Conservation (phyloP, 2,888 invertebrate species). For the Colostygia pectinataria region DNA sequence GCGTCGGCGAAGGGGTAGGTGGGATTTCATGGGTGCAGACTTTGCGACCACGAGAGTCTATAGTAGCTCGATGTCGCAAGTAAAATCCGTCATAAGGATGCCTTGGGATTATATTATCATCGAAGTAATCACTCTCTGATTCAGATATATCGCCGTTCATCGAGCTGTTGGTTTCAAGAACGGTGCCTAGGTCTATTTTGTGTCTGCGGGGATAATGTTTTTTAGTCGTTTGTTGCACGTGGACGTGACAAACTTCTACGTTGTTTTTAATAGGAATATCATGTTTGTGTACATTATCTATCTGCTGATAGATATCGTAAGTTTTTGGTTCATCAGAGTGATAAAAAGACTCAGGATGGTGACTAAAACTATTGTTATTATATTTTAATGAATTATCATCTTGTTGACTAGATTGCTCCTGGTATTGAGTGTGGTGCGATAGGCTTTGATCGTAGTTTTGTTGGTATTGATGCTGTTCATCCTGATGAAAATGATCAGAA, state of each 20-base stretch:
- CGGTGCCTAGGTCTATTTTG: conserved; percentile 37
- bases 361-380: conserved; percentile 30
- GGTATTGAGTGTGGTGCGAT: conserved; percentile 18
- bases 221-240: conserved; percentile 48
- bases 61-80: conserved; percentile 65
- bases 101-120: conserved; percentile 64
- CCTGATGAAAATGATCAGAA: conserved; percentile 33
- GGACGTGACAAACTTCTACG: conserved; percentile 51
- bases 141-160: conserved; percentile 60
- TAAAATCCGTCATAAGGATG: conserved; percentile 79
- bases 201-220: conserved; percentile 37
- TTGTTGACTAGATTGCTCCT: conserved; percentile 33
- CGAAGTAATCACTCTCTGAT: conserved; percentile 55
- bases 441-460: conserved; percentile 16
- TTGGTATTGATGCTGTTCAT: conserved; percentile 24
- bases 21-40: conserved; percentile 74
- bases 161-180: conserved; percentile 27
- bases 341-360: conserved; percentile 28
- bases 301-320: conserved; percentile 29
- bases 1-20: conserved; percentile 56
- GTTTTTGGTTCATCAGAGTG: conserved; percentile 25
- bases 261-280: conserved; percentile 32
- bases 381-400: conserved; percentile 27
- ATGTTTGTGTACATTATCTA: conserved; percentile 26
- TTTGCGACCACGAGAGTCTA: conserved; percentile 68